Evolutionary conservation across 2,113 vertebrate genomes (phyloP).

Genomic region (Sitta europaea): DNA sequence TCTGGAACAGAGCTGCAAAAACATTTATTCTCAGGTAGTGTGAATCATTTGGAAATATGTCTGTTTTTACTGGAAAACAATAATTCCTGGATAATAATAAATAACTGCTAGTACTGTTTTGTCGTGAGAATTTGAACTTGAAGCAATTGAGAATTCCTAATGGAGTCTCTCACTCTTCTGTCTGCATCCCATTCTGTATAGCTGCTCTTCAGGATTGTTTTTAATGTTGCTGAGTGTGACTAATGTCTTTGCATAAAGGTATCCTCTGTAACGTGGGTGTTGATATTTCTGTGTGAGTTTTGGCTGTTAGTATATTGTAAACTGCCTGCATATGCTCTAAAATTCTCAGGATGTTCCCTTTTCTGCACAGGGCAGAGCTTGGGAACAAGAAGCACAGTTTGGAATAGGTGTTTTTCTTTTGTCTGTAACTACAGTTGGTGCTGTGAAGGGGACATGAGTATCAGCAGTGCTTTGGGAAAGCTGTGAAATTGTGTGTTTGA

Average conservation of each 20-base stretch:
- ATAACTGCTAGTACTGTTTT: neutral
- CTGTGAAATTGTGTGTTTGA: neutral
- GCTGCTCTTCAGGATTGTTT: neutral
- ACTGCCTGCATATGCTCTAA: neutral
- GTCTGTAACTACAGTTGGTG: neutral
- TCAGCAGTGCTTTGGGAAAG: neutral
- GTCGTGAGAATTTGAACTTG: neutral
- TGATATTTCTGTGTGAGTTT: neutral
- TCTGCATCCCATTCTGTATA: neutral
- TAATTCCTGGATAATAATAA: neutral
- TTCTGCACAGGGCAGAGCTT: neutral
- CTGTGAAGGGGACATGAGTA: neutral
- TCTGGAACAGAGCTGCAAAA: conserved; percentile 38
- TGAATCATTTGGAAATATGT: conserved; percentile 30
- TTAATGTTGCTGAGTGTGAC: neutral
- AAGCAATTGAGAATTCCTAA: neutral
- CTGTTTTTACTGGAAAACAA: neutral
- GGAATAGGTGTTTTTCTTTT: neutral
- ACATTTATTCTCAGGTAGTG: conserved; percentile 20
- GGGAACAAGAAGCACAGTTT: neutral
- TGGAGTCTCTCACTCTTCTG: neutral
- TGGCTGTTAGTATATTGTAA: neutral
- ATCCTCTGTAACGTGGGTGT: neutral
- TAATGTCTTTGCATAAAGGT: neutral
- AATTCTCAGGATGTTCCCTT: neutral